Evolutionary conservation across 2,888 invertebrate species (phyloP).

Genomic region (Seira musarum): DNA sequence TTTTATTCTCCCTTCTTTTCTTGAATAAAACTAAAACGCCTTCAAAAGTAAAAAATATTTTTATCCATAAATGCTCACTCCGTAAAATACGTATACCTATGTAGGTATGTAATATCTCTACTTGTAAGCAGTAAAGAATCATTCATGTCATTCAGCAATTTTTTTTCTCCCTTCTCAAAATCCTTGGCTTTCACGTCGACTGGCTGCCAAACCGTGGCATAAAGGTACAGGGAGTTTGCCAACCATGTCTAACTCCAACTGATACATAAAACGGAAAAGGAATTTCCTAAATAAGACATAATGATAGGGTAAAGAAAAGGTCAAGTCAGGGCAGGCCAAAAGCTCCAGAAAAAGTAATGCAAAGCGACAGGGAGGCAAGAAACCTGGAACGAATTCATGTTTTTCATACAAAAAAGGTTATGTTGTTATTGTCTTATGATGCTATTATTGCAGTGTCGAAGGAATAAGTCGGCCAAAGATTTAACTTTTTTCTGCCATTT

Average conservation of each 20-base stretch:
- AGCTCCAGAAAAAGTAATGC: not conserved
- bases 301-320: conserved; percentile 9
- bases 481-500: too few relatives aligned
- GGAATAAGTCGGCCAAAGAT: too few relatives aligned
- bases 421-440: too few relatives aligned
- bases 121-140: conserved; percentile 8
- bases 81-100: too few relatives aligned
- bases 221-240: not conserved
- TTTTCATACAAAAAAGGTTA: too few relatives aligned
- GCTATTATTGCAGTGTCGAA: too few relatives aligned
- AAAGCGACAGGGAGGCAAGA: not conserved
- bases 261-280: not conserved
- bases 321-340: conserved; percentile 5
- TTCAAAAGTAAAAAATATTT: conserved; percentile 8
- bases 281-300: conserved; percentile 16
- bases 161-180: conserved; percentile 5
- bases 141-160: conserved; percentile 4
- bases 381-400: not conserved
- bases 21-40: not conserved
- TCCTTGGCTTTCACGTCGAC: too few relatives aligned
- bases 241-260: conserved; percentile 10
- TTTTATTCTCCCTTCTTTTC: not conserved
- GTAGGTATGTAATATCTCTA: not conserved
- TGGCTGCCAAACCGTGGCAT: too few relatives aligned
- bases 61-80: conserved; percentile 15